Conservation (phyloP, 2,888 invertebrate species). For the Metellina segmentata region DNA sequence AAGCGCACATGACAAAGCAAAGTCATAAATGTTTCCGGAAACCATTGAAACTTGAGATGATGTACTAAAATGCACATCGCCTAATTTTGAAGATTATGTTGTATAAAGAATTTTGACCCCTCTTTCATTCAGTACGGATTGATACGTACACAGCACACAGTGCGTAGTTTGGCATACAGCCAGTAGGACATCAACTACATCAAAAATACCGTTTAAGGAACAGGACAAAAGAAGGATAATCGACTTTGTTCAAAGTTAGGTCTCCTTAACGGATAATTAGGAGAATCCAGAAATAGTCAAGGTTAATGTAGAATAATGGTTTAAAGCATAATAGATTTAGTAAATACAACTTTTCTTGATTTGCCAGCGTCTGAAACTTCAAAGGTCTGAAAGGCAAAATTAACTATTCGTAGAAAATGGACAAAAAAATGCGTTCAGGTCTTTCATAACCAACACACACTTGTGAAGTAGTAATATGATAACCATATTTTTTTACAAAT, state of each 20-base stretch:
- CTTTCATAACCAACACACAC: no score
- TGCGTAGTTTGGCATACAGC: not conserved
- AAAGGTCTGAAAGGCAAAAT: no score
- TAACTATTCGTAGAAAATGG: no score
- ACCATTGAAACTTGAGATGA: no score
- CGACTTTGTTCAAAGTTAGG: not conserved
- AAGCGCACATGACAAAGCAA: no score
- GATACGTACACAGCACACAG: not conserved
- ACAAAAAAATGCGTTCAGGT: no score
- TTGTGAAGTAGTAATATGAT: no score
- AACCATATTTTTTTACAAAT: no score
- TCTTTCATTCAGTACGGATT: not conserved
- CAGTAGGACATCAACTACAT: not conserved
- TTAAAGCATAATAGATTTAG: not conserved
- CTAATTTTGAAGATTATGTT: not conserved
- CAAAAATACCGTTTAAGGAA: not conserved
- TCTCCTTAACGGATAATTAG: not conserved
- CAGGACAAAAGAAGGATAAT: not conserved
- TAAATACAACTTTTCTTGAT: not conserved
- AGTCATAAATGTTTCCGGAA: no score
- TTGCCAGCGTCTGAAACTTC: no score
- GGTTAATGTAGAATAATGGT: not conserved
- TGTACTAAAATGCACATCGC: no score
- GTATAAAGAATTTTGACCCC: not conserved
- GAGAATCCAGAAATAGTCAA: not conserved